Percentiles rank a stretch among this genome's conserved stretches.
These are phyloP conservation scores for Agrilus mali DNA, from an alignment of 2,888 invertebrate species.

Conservation along the genomic window DNA sequence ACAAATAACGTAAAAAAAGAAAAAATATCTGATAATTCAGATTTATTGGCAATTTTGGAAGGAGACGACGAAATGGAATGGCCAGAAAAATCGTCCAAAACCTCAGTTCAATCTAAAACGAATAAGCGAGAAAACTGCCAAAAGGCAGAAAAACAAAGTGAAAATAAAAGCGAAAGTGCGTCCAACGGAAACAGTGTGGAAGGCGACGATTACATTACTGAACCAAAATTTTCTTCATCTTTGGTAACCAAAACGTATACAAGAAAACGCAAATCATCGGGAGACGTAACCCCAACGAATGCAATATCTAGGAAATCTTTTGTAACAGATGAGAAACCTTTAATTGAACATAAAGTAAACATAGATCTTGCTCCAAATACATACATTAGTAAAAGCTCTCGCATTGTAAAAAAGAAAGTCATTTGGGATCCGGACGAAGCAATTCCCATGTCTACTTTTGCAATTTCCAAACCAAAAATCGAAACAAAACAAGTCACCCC, in stretches of 20 bases:
- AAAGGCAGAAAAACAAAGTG: background rate
- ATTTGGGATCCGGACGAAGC: constrained; percentile 60
- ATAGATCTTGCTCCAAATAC: constrained; percentile 16
- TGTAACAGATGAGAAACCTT: constrained; percentile 8
- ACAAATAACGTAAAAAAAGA: constrained; percentile 14
- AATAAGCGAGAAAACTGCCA: background rate
- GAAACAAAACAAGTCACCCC: constrained; percentile 1
- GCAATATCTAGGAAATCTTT: background rate
- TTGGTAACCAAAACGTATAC: constrained; percentile 30
- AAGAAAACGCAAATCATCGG: constrained; percentile 27
- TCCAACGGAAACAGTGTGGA: background rate
- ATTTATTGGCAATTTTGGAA: constrained; percentile 43
- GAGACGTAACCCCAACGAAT: constrained; percentile 6
- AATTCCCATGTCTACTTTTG: constrained; percentile 4
- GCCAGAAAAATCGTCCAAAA: constrained; percentile 2
- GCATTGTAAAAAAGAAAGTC: constrained; percentile 59
- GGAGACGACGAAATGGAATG: constrained; percentile 35
- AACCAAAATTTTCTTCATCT: constrained; percentile 24
- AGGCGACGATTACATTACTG: constrained; percentile 14
- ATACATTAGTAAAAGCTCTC: constrained; percentile 33
- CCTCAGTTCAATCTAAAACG: background rate
- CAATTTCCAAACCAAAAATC: constrained; percentile 6
- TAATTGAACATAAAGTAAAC: constrained; percentile 3
- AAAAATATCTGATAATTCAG: constrained; percentile 35
- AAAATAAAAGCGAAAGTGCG: background rate